Evolutionary conservation across 2,113 vertebrate species (phyloP), one percentile per base, ranked within the genome.

Genomic region (Lophius piscatorius): DNA sequence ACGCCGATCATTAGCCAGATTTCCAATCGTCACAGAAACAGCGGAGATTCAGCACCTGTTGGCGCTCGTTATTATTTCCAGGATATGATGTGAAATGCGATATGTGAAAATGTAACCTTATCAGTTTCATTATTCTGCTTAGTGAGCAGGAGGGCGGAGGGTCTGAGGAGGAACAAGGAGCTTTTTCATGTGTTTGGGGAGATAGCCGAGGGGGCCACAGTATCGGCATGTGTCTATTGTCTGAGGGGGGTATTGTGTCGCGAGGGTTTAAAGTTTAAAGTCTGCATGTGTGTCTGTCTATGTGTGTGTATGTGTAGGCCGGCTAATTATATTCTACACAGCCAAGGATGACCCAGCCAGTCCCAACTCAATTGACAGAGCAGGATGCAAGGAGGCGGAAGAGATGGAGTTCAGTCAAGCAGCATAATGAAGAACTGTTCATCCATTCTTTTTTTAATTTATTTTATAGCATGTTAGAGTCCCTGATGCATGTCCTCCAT

Each of bases 151-250:
- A 28, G 18, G 42, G 51, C 3, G 39, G 29, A 36, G 47, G 54
- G 16, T 54, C 14, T 42, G 29, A 54, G 54, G 64, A 68, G 14
- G 58, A 64, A 69, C 70, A 74, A 61, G 64, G 73, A 44, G 22
- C 12, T 58, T 74, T 76, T 62, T 74, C 74, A 59, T 78, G 74
- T 80, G 76, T 29, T 46, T 33, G 33, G 14, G 48, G 59, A 47
- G 67, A 60, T 44, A 74, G 65, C 72, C 4, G 20, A 64, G 76
- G 74, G 84, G 82, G 69, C 82, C 61, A 75, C n/a, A 52, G 55
- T 63, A 74, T 66, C 67, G 87, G 86, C 88, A 90, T 90, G 89
- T 81, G 89, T 81, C 87, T 82, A 85, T 91, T 91, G 88, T 89
- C 58, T 68, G 59, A 24, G 22, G 16, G 4, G 34, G 49, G 52